These are phyloP conservation scores for Scomberomorus guttatus DNA, from an alignment of 2,797 vertebrate genomes.

Conservation along the genomic window DNA sequence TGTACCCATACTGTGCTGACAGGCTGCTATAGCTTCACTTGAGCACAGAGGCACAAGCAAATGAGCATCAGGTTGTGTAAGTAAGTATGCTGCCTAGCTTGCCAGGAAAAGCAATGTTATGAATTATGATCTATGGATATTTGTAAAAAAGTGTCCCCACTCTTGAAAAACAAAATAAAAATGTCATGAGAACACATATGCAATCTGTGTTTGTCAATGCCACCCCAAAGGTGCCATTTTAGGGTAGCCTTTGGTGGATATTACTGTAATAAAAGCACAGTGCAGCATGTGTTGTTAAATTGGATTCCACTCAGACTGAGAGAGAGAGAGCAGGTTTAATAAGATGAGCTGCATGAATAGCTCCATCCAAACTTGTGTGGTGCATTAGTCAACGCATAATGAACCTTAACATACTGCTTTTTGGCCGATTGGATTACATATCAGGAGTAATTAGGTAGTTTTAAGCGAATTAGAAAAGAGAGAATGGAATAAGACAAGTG, in stretches of 20 bases:
- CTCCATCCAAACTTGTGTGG: conserved; percentile 71
- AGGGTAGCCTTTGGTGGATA: conserved; percentile 37
- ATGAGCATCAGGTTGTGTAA: background rate
- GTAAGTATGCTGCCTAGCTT: background rate
- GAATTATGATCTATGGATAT: conserved; percentile 26
- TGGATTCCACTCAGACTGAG: conserved; percentile 62
- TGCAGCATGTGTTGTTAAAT: conserved; percentile 72
- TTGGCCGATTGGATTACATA: conserved; percentile 68
- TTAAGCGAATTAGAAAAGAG: conserved; percentile 46
- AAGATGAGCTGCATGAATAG: conserved; percentile 74
- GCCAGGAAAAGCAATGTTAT: background rate
- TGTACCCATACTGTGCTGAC: background rate
- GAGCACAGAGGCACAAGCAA: background rate
- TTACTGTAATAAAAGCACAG: conserved; percentile 69
- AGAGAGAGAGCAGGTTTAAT: conserved; percentile 67
- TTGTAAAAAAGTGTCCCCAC: conserved; percentile 20
- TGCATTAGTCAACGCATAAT: conserved; percentile 74
- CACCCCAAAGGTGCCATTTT: conserved; percentile 49
- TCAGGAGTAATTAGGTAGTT: conserved; percentile 67
- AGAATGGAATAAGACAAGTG: conserved; percentile 41
- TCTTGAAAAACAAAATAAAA: conserved; percentile 31
- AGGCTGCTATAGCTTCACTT: background rate
- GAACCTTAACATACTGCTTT: conserved; percentile 64
- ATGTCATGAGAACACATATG: conserved; percentile 28
- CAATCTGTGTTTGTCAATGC: conserved; percentile 39